A percentile compares a stretch with the other conserved stretches of the same genome.
These are phyloP conservation scores for Rhamphomyia laevipes DNA, from an alignment of 2,888 invertebrate genomes.

Conservation along the genomic window DNA sequence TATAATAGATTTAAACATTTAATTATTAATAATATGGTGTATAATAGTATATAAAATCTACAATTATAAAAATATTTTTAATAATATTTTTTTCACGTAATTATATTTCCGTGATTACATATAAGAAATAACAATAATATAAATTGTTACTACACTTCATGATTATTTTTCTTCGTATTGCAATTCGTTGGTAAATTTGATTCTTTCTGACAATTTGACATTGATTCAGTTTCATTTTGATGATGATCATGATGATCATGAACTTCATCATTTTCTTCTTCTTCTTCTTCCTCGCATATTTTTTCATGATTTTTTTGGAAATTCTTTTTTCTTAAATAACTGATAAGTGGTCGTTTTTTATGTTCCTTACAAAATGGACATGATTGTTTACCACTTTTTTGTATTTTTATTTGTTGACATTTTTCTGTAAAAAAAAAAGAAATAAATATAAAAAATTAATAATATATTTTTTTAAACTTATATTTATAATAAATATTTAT, in stretches of 20 bases:
- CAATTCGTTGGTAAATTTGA: too few relatives aligned
- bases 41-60: too few relatives aligned
- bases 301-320: constrained; percentile 40
- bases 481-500: too few relatives aligned
- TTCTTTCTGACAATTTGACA: neutral
- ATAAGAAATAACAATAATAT: too few relatives aligned
- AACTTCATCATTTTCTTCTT: constrained; percentile 22
- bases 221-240: neutral
- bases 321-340: constrained; percentile 41
- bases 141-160: too few relatives aligned
- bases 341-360: constrained; percentile 41
- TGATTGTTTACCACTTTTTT: constrained; percentile 32
- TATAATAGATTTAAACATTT: too few relatives aligned
- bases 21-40: too few relatives aligned
- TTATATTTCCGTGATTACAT: too few relatives aligned
- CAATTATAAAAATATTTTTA: too few relatives aligned
- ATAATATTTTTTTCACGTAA: too few relatives aligned
- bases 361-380: constrained; percentile 44
- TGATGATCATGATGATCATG: neutral
- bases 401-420: constrained; percentile 30
- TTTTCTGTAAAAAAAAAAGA: constrained; percentile 24
- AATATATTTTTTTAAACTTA: too few relatives aligned
- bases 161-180: too few relatives aligned
- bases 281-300: constrained; percentile 41
- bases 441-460: neutral